Evolutionary conservation across 1,140 invertebrate genomes (phyloP).

Genomic region (Drosophila pruinosa): DNA sequence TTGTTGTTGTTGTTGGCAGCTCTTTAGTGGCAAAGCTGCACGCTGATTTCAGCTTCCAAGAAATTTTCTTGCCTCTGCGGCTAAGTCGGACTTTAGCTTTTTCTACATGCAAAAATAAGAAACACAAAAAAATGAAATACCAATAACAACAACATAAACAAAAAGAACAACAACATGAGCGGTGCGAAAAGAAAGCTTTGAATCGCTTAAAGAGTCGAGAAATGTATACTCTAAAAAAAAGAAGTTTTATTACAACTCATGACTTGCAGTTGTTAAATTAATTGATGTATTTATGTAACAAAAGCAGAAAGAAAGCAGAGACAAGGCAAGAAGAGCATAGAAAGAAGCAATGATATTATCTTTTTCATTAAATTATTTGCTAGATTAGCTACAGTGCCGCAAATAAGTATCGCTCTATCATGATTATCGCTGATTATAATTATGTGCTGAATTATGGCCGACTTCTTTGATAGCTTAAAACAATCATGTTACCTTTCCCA

Average conservation of each 20-base stretch:
- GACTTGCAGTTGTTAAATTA: slow-evolving; percentile 14
- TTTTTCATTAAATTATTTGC: neutral
- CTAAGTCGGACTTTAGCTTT: slow-evolving; percentile 37
- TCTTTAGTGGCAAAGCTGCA: slow-evolving; percentile 31
- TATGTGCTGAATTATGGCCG: neutral
- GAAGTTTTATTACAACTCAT: slow-evolving; percentile 12
- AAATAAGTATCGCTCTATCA: neutral
- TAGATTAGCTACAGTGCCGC: neutral
- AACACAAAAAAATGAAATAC: slow-evolving; percentile 23
- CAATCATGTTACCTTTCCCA: neutral
- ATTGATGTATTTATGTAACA: slow-evolving; percentile 13
- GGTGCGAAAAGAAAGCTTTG: slow-evolving; percentile 26
- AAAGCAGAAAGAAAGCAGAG: neutral
- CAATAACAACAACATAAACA: neutral
- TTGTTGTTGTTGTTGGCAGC: slow-evolving; percentile 34
- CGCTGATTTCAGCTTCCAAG: slow-evolving; percentile 58
- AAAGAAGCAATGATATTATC: neutral
- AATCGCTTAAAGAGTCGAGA: neutral
- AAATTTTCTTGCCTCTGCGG: slow-evolving; percentile 48
- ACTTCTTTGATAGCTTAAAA: neutral
- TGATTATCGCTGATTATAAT: no score
- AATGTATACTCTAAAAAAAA: neutral
- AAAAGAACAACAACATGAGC: neutral
- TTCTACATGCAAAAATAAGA: slow-evolving; percentile 45
- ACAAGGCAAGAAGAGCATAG: neutral